phyloP scores from a whole-genome alignment of 2,888 invertebrate genomes.

The Dastarcus helophoroides region DNA sequence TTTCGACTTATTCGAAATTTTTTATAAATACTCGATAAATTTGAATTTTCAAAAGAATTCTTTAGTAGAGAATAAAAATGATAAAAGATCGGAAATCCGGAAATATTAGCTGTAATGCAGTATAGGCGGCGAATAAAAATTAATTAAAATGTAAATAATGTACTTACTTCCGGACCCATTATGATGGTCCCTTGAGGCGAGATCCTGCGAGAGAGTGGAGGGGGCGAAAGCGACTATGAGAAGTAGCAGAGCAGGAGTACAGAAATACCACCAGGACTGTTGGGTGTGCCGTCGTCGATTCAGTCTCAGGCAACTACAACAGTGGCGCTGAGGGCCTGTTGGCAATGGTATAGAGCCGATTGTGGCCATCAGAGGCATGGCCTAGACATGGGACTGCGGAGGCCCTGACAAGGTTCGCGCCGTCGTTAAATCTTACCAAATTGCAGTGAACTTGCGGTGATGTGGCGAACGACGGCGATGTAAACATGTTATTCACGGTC shows the following conservation, averaged over 20 bases:
- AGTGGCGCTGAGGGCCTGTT: slow-evolving; percentile 25
- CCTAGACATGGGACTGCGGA: slow-evolving; percentile 10
- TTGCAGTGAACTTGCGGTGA: too few species aligned
- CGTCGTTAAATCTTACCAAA: too few species aligned
- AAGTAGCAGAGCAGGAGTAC: slow-evolving; percentile 16
- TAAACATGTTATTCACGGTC: too few species aligned
- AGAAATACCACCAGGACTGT: slow-evolving; percentile 17
- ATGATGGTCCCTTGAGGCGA: slow-evolving; percentile 13
- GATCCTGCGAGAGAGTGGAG: slow-evolving; percentile 14
- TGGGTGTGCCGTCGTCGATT: too few species aligned
- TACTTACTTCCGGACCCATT: slow-evolving; percentile 19
- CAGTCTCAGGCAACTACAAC: slow-evolving; percentile 18
- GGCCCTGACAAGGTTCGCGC: slow-evolving; percentile 4
- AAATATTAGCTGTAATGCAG: neutral
- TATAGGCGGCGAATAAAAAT: neutral
- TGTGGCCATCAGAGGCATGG: slow-evolving; percentile 28
- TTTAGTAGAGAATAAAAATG: neutral
- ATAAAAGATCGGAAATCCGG: neutral
- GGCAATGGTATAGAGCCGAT: slow-evolving; percentile 22
- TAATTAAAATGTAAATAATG: slow-evolving; percentile 1
- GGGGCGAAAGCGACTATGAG: slow-evolving; percentile 13
- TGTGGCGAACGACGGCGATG: too few species aligned
- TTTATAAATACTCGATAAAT: neutral
- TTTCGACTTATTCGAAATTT: neutral
- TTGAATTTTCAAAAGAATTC: neutral